Conservation (phyloP, 2,888 invertebrate species). For the Lasioglossum figueresi region DNA sequence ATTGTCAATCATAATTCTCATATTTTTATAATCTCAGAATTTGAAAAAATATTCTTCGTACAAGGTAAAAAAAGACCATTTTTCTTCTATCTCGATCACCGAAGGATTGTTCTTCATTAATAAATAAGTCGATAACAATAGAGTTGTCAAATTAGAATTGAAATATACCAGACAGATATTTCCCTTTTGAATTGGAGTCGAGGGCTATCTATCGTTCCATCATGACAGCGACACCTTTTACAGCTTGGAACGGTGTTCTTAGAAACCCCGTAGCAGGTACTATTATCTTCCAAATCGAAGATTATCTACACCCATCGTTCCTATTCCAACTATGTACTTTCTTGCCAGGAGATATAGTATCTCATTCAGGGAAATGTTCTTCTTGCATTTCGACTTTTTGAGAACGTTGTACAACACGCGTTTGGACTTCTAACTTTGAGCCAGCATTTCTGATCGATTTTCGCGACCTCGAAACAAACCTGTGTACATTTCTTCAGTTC, state of each 20-base stretch:
- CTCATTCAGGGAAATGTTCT: neutral
- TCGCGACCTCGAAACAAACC: neutral
- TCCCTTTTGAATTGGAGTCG: neutral
- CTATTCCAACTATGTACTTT: slow-evolving; percentile 10
- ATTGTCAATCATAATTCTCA: no score
- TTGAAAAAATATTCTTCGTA: no score
- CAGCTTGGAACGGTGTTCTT: slow-evolving; percentile 1
- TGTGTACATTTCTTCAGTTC: neutral
- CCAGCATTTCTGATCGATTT: neutral
- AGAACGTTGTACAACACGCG: neutral
- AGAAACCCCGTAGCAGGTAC: slow-evolving; percentile 31
- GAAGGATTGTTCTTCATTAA: no score
- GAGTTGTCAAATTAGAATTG: slow-evolving; percentile 22
- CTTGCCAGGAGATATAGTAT: slow-evolving; percentile 4
- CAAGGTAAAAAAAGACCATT: no score
- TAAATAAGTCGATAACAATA: neutral
- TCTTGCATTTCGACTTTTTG: neutral
- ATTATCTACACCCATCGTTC: neutral
- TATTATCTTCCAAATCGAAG: slow-evolving; percentile 24
- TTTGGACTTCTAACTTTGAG: neutral
- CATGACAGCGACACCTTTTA: slow-evolving; percentile 14
- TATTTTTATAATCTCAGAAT: no score
- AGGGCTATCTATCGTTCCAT: slow-evolving; percentile 1
- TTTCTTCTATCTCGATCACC: no score
- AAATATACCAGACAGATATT: neutral